phyloP scores from a whole-genome alignment of 2,113 vertebrate genomes.

The Cyprinodon brontotheroides region DNA sequence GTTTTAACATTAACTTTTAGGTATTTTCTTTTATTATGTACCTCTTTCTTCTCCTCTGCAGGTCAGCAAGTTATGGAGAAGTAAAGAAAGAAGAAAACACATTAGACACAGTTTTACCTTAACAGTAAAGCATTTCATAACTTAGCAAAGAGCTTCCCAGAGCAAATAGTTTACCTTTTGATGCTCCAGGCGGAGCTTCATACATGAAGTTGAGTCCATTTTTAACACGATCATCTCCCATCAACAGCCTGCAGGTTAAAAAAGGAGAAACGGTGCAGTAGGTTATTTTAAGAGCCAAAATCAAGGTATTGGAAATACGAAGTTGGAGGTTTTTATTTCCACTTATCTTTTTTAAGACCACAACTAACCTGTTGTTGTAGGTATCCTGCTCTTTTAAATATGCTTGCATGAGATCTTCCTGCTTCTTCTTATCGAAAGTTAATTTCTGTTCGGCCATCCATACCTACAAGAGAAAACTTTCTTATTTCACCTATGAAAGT shows the following conservation, averaged over 20 bases:
- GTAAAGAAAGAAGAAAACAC: conserved; percentile 7
- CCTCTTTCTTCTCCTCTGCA: conserved; percentile 95
- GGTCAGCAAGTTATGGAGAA: conserved; percentile 17
- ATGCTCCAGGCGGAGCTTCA: conserved; percentile 95
- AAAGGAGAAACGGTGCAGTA: background rate
- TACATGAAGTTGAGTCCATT: conserved; percentile 99
- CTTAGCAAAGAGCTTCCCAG: background rate
- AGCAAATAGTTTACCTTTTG: conserved; percentile 85
- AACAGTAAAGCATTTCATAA: background rate
- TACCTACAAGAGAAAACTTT: conserved; percentile 80
- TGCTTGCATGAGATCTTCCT: conserved; percentile 97
- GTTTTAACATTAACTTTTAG: background rate
- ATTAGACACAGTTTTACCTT: background rate
- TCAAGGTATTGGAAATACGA: background rate
- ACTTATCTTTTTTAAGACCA: background rate
- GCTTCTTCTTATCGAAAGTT: conserved; percentile 95
- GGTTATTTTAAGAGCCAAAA: background rate
- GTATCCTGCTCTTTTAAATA: conserved; percentile 97
- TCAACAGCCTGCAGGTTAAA: conserved; percentile 84
- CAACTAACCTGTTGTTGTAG: conserved; percentile 92
- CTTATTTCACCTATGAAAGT: too few species aligned
- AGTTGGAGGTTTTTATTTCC: background rate
- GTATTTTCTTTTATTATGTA: conserved; percentile 62
- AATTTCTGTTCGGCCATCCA: conserved; percentile 99
- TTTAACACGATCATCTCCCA: conserved; percentile 98